phyloP scores from a whole-genome alignment of 2,888 invertebrate genomes.

The Pterostichus madidus region DNA sequence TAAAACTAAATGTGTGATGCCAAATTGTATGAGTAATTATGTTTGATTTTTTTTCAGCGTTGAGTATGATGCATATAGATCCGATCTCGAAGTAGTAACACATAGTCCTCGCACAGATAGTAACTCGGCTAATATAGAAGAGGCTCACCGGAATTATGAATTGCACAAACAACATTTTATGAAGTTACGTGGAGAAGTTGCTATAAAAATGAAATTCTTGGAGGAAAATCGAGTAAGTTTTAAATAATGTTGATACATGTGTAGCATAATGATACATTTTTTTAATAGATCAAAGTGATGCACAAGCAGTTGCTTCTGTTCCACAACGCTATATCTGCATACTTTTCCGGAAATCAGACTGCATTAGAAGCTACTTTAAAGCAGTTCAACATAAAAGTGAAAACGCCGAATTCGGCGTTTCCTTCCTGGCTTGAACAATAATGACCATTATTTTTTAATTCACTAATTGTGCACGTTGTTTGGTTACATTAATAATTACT shows the following conservation, averaged over 20 bases:
- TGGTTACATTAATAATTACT: constrained; percentile 46
- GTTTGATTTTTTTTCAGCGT: constrained; percentile 76
- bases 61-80: constrained; percentile 98
- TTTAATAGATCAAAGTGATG: constrained; percentile 96
- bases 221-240: constrained; percentile 95
- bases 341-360: constrained; percentile 97
- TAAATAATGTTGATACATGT: too few species aligned
- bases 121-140: constrained; percentile 84
- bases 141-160: constrained; percentile 90
- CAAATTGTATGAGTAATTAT: background rate
- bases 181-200: constrained; percentile 94
- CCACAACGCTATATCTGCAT: constrained; percentile 97
- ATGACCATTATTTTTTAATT: constrained; percentile 68
- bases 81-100: constrained; percentile 92
- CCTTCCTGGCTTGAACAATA: constrained; percentile 92
- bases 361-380: constrained; percentile 95
- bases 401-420: constrained; percentile 87
- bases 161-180: constrained; percentile 95
- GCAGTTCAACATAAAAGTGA: constrained; percentile 96
- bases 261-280: constrained; percentile 1
- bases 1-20: background rate
- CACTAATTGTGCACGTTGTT: constrained; percentile 61
- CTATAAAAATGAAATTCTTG: constrained; percentile 96
- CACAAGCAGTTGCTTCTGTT: constrained; percentile 97
- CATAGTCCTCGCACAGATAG: constrained; percentile 81